Evolutionary conservation across 2,797 vertebrate genomes (phyloP).

Genomic region (Babyrousa celebensis): DNA sequence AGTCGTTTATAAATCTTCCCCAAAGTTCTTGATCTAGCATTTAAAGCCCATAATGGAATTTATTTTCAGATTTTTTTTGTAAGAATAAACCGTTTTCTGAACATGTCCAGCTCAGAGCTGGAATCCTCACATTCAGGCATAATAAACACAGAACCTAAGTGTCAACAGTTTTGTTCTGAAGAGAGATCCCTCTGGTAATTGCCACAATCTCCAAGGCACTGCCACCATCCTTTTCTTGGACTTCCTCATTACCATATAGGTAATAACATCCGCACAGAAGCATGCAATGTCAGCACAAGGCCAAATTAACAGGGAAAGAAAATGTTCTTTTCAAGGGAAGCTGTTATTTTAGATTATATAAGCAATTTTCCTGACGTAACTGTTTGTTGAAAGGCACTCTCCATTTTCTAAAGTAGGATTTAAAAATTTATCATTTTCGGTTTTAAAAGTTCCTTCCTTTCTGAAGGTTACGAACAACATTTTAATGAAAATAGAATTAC

Average conservation of each 20-base stretch:
- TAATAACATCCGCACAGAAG: not conserved
- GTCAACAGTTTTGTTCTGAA: slow-evolving; percentile 32
- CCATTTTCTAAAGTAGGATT: slow-evolving; percentile 23
- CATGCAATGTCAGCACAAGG: not conserved
- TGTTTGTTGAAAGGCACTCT: not conserved
- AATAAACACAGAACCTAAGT: not conserved
- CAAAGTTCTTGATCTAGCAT: not conserved
- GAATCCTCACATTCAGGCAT: not conserved
- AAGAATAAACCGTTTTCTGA: slow-evolving; percentile 52
- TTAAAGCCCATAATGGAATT: slow-evolving; percentile 44
- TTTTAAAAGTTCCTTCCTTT: slow-evolving; percentile 37
- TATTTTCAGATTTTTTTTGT: slow-evolving; percentile 30
- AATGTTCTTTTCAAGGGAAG: not conserved
- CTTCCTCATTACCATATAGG: not conserved
- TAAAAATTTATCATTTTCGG: slow-evolving; percentile 17
- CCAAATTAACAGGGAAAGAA: not conserved
- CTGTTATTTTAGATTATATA: slow-evolving; percentile 32
- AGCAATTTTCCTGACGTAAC: not conserved
- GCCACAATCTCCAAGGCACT: not conserved
- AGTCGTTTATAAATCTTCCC: not conserved
- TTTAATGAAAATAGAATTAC: slow-evolving; percentile 28
- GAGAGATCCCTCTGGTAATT: slow-evolving; percentile 34
- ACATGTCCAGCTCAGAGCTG: not conserved
- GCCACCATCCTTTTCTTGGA: not conserved
- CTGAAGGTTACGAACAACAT: not conserved